Conservation (phyloP, 2,888 invertebrate species). For the Labia minor region DNA sequence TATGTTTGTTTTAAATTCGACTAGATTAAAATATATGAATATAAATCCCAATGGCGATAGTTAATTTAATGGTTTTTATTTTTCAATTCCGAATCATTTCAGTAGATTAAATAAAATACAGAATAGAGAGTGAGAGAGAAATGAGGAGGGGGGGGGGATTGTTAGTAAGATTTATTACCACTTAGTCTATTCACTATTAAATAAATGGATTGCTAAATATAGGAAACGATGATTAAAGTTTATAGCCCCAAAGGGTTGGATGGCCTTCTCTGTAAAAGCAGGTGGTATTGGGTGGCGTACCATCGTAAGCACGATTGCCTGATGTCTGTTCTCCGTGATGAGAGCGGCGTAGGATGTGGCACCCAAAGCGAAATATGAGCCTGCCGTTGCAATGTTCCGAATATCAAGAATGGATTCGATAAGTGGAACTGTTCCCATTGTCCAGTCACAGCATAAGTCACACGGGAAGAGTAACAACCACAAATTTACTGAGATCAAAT, state of each 20-base stretch:
- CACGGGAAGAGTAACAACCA: constrained; percentile 84
- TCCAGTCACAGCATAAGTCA: constrained; percentile 94
- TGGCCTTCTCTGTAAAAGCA: too few species aligned
- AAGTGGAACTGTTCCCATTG: constrained; percentile 90
- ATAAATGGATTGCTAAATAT: background rate
- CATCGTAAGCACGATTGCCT: constrained; percentile 30
- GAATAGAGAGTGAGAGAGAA: too few species aligned
- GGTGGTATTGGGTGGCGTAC: constrained; percentile 52
- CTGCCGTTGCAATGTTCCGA: constrained; percentile 69
- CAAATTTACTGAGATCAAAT: constrained; percentile 79
- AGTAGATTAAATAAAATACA: background rate
- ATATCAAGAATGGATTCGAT: constrained; percentile 67
- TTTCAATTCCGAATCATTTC: too few species aligned
- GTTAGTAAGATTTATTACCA: background rate
- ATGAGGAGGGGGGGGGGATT: too few species aligned
- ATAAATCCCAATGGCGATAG: too few species aligned
- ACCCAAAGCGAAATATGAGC: constrained; percentile 51
- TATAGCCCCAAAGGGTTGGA: background rate
- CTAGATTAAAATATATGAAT: too few species aligned
- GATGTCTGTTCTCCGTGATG: constrained; percentile 42
- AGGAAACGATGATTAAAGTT: background rate
- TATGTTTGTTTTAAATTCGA: too few species aligned
- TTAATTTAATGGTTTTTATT: too few species aligned
- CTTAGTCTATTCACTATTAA: background rate
- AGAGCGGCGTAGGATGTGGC: constrained; percentile 45